A percentile compares a stretch with the other conserved stretches of the same genome.
Evolutionary conservation across 1,140 invertebrate species (phyloP).

Genomic region (Drosophila kanapiae): DNA sequence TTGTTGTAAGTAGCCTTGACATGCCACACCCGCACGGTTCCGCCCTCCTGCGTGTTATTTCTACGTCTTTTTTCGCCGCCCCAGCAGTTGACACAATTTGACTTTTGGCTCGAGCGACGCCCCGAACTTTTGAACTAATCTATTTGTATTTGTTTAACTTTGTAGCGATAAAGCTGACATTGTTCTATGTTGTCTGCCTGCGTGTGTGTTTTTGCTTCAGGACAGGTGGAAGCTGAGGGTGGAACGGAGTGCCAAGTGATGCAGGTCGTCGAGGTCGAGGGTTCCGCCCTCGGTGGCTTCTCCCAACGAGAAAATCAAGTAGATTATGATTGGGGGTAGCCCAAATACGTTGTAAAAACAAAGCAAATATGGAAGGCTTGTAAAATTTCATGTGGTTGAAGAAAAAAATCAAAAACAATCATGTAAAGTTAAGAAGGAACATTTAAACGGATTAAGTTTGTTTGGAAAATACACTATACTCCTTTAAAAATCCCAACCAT

Average conservation of each 20-base stretch:
- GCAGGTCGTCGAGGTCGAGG: neutral
- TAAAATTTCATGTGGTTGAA: neutral
- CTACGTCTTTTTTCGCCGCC: conserved; percentile 25
- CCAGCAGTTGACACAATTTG: conserved; percentile 74
- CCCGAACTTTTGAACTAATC: conserved; percentile 78
- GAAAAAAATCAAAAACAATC: neutral
- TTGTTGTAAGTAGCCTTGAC: conserved; percentile 35
- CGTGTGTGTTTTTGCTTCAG: conserved; percentile 22
- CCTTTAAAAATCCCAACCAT: neutral
- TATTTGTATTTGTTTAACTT: conserved; percentile 81
- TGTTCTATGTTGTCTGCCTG: conserved; percentile 34
- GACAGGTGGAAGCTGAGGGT: conserved; percentile 29
- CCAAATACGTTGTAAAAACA: neutral
- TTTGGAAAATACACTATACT: no score
- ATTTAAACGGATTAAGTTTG: neutral
- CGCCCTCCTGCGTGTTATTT: conserved; percentile 19
- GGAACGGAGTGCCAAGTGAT: neutral
- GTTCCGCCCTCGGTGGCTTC: neutral
- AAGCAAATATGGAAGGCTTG: neutral
- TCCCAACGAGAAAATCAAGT: neutral
- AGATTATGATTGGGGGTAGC: neutral
- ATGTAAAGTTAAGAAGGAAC: neutral
- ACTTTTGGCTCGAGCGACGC: conserved; percentile 63
- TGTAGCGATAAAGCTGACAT: conserved; percentile 59
- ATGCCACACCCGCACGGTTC: conserved; percentile 18